These are phyloP conservation scores for Nasua narica DNA, from an alignment of 2,797 vertebrate genomes.

Conservation along the genomic window DNA sequence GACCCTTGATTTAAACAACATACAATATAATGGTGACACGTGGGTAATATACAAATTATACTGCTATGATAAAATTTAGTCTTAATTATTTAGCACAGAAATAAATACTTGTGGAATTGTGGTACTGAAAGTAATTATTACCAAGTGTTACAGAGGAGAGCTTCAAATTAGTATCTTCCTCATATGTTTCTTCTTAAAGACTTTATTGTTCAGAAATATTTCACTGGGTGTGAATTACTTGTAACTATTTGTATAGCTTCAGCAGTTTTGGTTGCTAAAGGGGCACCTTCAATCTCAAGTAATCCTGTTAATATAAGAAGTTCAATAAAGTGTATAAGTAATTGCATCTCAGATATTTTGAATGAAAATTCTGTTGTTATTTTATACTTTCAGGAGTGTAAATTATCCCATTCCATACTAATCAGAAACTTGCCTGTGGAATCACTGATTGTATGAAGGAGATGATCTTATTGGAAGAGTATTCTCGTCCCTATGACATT, in stretches of 20 bases:
- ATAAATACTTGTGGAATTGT: not conserved
- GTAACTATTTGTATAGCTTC: conserved; percentile 8
- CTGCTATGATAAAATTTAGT: not conserved
- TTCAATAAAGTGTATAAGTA: not conserved
- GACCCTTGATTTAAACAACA: not conserved
- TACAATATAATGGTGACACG: not conserved
- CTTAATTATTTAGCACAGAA: not conserved
- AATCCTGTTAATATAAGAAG: not conserved
- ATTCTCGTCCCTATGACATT: not conserved
- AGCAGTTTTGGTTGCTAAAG: not conserved
- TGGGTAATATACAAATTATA: not conserved
- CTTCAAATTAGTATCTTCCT: not conserved
- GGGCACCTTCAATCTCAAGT: not conserved
- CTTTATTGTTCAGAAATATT: conserved; percentile 26
- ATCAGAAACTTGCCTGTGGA: conserved; percentile 15
- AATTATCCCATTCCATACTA: not conserved
- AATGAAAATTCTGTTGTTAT: conserved; percentile 11
- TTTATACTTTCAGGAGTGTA: not conserved
- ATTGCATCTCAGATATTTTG: conserved; percentile 6
- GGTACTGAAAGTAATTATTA: not conserved
- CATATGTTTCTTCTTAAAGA: not conserved
- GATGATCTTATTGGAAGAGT: not conserved
- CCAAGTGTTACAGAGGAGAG: not conserved
- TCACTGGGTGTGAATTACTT: not conserved
- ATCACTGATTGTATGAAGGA: not conserved